phyloP scores from a whole-genome alignment of 2,113 vertebrate genomes.

The Podarcis raffonei region DNA sequence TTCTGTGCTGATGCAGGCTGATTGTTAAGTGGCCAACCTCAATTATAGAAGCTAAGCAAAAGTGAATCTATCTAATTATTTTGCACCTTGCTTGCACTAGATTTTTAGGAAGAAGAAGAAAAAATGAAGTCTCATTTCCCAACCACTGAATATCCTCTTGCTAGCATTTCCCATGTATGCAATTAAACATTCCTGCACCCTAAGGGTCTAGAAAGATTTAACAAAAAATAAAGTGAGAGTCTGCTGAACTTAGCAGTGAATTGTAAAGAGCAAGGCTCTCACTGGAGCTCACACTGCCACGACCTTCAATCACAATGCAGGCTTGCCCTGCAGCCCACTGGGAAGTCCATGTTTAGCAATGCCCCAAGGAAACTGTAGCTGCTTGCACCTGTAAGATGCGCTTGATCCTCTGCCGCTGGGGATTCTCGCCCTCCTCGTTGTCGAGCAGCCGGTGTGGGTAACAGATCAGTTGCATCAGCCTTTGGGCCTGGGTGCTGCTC shows the following conservation, averaged over 20 bases:
- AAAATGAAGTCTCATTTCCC: too few species aligned
- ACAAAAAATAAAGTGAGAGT: not conserved
- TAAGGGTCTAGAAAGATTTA: not conserved
- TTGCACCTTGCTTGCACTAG: not conserved
- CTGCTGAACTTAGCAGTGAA: not conserved
- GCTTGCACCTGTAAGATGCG: constrained; percentile 92
- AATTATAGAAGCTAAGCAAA: not conserved
- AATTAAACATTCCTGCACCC: not conserved
- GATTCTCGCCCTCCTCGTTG: constrained; percentile 95
- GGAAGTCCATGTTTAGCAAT: not conserved
- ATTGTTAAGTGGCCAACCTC: not conserved
- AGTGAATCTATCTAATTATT: not conserved
- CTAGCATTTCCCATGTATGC: too few species aligned
- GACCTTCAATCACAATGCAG: too few species aligned
- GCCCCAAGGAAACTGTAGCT: not conserved
- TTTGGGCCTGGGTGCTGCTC: constrained; percentile 95
- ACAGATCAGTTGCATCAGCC: constrained; percentile 97
- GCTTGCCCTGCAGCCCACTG: not conserved
- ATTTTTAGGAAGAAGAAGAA: not conserved
- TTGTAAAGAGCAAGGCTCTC: too few species aligned
- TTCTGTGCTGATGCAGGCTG: not conserved
- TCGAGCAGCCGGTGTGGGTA: constrained; percentile 96
- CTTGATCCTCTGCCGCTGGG: constrained; percentile 97
- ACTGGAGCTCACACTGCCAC: not conserved
- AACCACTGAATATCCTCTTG: not conserved